phyloP scores from a whole-genome alignment of 2,888 invertebrate genomes.

The Drepanosiphum platanoidis region DNA sequence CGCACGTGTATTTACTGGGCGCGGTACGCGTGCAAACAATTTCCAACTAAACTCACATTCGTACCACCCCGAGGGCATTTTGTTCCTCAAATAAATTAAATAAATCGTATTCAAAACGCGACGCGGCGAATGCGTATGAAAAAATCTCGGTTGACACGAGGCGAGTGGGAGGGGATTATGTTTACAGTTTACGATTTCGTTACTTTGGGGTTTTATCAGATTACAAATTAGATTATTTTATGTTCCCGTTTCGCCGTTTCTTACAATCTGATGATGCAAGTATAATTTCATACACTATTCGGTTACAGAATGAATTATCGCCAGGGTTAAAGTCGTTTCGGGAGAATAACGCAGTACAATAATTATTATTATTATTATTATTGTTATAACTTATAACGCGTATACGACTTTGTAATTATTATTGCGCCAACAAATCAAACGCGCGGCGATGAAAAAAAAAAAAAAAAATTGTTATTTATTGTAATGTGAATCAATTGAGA shows the following conservation, averaged over 20 bases:
- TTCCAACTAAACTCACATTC: slow-evolving; percentile 6
- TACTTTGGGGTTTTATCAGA: slow-evolving; percentile 9
- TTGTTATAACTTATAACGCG: too few relatives aligned
- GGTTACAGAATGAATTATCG: background rate
- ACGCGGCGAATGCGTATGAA: background rate
- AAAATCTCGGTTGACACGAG: slow-evolving; percentile 1
- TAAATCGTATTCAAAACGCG: too few relatives aligned
- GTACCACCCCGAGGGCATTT: background rate
- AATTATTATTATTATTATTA: too few relatives aligned
- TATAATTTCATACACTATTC: background rate
- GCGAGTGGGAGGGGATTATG: too few relatives aligned
- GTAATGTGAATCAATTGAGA: too few relatives aligned
- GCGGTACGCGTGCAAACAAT: background rate
- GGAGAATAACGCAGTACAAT: too few relatives aligned
- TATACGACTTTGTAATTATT: too few relatives aligned
- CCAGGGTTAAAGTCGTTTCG: background rate
- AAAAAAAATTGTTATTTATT: too few relatives aligned
- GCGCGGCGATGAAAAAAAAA: too few relatives aligned
- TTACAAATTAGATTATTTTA: slow-evolving; percentile 35
- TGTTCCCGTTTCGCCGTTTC: background rate
- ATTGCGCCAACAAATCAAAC: too few relatives aligned
- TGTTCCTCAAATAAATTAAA: slow-evolving; percentile 33
- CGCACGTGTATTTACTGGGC: background rate
- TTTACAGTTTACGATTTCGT: slow-evolving; percentile 33
- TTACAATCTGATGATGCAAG: background rate